Evolutionary conservation across 1,140 invertebrate species (phyloP).

Genomic region (Zaprionus tsacasi): DNA sequence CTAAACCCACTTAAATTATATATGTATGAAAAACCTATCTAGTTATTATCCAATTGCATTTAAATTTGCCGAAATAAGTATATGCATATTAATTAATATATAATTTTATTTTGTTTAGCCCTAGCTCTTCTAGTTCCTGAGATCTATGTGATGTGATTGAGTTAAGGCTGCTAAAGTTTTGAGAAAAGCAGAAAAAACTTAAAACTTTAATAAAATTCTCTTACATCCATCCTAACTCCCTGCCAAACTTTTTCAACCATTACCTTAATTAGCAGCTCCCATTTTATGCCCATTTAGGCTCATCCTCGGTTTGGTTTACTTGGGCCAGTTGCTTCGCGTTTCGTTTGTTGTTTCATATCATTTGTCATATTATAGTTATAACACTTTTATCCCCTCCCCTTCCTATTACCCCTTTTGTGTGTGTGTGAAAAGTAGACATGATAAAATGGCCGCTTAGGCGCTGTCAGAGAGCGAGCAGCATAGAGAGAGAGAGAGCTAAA

Average conservation of each 20-base stretch:
- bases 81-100: too few species aligned
- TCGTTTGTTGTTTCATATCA: constrained; percentile 47
- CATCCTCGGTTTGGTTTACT: constrained; percentile 31
- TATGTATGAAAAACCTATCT: too few species aligned
- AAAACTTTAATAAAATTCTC: not conserved
- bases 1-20: too few species aligned
- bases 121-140: too few species aligned
- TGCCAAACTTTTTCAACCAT: constrained; percentile 4
- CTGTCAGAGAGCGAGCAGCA: too few species aligned
- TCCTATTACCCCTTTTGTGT: not conserved
- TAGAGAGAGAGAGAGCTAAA: not conserved
- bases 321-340: constrained; percentile 30
- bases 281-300: not conserved
- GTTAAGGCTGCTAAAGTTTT: too few species aligned
- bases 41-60: too few species aligned
- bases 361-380: constrained; percentile 61
- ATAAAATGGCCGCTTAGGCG: constrained; percentile 78
- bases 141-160: too few species aligned
- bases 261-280: constrained; percentile 23
- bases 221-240: not conserved
- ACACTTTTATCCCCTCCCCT: not conserved
- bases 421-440: constrained; percentile 69
- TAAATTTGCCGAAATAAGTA: too few species aligned
- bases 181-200: too few species aligned
- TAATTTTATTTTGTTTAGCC: too few species aligned